Evolutionary conservation across 64 coral and sea anemone species (phyloP), one percentile per base, ranked within the genome.

Genomic region (Orbicella faveolata): DNA sequence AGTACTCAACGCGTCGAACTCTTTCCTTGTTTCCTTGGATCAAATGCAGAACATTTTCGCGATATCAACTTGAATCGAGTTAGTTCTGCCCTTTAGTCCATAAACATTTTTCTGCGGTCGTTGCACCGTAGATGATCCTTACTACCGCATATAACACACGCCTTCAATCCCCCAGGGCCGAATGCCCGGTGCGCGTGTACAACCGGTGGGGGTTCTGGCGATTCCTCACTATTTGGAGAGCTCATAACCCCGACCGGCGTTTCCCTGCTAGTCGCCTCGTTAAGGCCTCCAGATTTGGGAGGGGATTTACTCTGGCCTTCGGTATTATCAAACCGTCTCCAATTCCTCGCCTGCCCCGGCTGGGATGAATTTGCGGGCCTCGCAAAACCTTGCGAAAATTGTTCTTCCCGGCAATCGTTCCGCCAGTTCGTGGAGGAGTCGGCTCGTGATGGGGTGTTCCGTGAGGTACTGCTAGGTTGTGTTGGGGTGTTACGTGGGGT

Each of bases 81-180:
- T 9, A 11, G 64, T 33, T 6, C n/a, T 70, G 18, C n/a, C 52
- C 3, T 9, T 85, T 20, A 92, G 36, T 92, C 90, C 25, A 92
- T 36, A 18, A 92, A 92, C 62, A 92, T 34, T 73, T 92, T 92
- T 20, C 83, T 79, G 30, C 83, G 74, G 55, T 92, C 90, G 34
- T 92, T 78, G 52, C 90, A 92, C 8, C 61, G 61, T 14, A 92
- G 25, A 53, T 92, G 90, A 2, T 92, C 90, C 33, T 52, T 87
- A 52, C 90, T 92, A 4, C 90, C 90, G 26, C 90, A 92, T 11
- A 78, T 92, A 1, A 87, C 84, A 69, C 90, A 92, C 13, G 90
- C 83, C 59, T 92, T 92, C 5, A 76, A 83, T 61, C 90, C 90
- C 53, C 83, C 64, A 3, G 62, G 83, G 25, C 90, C 90, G 72